Conservation (phyloP, 2,113 vertebrate genomes). For the Muntiacus reevesi region DNA sequence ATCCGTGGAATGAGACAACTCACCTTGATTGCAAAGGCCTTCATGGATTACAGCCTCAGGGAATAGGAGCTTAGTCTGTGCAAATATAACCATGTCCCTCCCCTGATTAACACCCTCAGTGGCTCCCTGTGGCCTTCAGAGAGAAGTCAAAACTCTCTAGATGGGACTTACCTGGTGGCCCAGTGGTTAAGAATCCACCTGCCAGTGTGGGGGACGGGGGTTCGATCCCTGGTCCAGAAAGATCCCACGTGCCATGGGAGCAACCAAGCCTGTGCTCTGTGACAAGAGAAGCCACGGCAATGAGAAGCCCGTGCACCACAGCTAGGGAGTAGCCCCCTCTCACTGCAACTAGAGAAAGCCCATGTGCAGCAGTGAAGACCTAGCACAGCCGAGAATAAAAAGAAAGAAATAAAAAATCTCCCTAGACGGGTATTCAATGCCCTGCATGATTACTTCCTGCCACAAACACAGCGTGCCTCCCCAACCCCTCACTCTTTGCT, state of each 20-base stretch:
- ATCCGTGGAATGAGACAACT: not conserved
- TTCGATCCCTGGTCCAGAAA: not conserved
- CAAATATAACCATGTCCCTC: not conserved
- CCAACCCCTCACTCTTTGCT: not conserved
- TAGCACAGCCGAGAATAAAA: not conserved
- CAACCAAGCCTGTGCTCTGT: not conserved
- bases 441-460: not conserved
- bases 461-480: not conserved
- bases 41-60: not conserved
- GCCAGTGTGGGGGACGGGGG: not conserved
- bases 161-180: not conserved
- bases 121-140: not conserved
- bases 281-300: not conserved
- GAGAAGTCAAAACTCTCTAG: not conserved
- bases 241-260: not conserved
- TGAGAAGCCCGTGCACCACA: not conserved
- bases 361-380: not conserved
- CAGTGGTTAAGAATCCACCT: not conserved
- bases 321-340: not conserved
- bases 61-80: not conserved
- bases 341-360: not conserved
- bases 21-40: not conserved
- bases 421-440: not conserved
- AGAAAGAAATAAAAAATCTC: not conserved
- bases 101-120: not conserved